These are phyloP conservation scores for Nycticebus coucang DNA, from an alignment of 2,113 vertebrate species.

Conservation along the genomic window DNA sequence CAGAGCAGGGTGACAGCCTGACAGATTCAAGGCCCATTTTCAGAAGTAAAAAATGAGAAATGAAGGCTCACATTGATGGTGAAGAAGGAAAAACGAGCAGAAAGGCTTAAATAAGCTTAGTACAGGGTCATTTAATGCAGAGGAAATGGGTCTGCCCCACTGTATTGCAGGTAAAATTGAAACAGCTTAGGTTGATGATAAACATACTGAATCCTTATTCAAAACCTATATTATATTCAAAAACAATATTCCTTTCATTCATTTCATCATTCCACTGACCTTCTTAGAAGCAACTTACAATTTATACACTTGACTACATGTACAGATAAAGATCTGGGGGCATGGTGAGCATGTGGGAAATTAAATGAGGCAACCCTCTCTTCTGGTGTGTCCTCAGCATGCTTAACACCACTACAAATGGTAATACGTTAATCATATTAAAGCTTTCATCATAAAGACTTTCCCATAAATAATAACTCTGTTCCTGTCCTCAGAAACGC, in stretches of 20 bases:
- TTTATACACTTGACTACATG: neutral
- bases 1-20: neutral
- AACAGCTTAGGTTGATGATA: neutral
- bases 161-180: neutral
- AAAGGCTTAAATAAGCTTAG: neutral
- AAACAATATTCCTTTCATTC: neutral
- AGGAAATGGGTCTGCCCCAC: neutral
- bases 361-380: neutral
- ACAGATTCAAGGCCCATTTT: neutral
- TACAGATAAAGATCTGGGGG: neutral
- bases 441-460: neutral
- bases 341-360: neutral
- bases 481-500: neutral
- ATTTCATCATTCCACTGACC: neutral
- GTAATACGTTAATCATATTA: too few species aligned
- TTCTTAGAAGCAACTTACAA: neutral
- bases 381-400: neutral
- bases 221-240: neutral
- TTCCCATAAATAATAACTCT: neutral
- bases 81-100: neutral
- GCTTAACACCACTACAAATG: neutral
- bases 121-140: neutral
- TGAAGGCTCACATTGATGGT: neutral
- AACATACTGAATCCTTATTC: neutral
- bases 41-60: conserved; percentile 36